phyloP scores from a whole-genome alignment of 2,797 vertebrate genomes.

The Peromyscus eremicus region DNA sequence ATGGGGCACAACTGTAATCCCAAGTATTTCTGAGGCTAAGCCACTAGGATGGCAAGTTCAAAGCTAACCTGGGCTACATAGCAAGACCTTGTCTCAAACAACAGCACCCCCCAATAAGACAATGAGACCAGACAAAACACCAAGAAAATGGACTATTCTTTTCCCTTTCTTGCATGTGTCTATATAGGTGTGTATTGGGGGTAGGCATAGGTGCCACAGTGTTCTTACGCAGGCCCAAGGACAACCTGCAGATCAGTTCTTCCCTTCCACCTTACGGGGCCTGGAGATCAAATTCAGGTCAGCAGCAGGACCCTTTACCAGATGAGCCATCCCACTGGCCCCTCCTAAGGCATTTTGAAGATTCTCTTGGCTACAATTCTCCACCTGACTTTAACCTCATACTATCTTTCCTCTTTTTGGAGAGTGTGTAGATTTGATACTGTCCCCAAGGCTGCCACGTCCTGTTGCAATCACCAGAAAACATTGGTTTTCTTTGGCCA shows the following conservation, averaged over 20 bases:
- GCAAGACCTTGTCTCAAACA: background rate
- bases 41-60: background rate
- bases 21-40: background rate
- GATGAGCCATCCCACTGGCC: background rate
- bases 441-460: background rate
- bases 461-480: slow-evolving; percentile 27
- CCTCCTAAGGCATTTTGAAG: background rate
- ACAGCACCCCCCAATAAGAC: background rate
- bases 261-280: background rate
- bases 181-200: background rate
- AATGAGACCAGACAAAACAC: background rate
- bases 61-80: background rate
- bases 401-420: background rate
- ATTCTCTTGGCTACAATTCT: background rate
- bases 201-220: background rate
- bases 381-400: background rate
- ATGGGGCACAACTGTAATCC: background rate
- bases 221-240: background rate
- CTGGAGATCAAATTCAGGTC: background rate
- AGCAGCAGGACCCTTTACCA: background rate
- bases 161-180: background rate
- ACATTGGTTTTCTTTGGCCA: slow-evolving; percentile 46
- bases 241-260: background rate
- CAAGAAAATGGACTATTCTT: background rate
- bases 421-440: background rate